Conservation (phyloP, 2,888 invertebrate species). For the Protonemura montana region DNA sequence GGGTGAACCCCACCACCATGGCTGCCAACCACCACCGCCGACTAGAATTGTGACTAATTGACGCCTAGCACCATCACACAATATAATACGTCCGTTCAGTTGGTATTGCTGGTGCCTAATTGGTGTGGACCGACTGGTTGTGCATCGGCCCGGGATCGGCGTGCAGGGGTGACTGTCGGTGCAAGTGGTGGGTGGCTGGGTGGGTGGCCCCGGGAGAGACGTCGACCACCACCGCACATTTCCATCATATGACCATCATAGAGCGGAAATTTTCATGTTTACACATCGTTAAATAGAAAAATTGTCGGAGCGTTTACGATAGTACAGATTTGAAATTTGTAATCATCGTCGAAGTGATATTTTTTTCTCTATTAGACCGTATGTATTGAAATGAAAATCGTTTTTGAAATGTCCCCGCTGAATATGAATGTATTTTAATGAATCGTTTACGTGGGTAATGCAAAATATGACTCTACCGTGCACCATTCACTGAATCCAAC, state of each 20-base stretch:
- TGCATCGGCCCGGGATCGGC: not conserved
- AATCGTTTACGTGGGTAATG: not conserved
- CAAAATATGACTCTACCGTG: not conserved
- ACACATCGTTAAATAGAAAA: slow-evolving; percentile 28
- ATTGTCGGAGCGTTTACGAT: not conserved
- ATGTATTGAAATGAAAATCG: not conserved
- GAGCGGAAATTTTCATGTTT: slow-evolving; percentile 30
- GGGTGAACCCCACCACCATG: not conserved
- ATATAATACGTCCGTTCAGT: not conserved
- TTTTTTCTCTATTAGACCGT: not conserved
- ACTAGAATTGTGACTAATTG: slow-evolving; percentile 37
- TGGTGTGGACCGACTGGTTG: not conserved
- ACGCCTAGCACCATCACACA: slow-evolving; percentile 12
- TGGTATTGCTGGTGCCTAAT: not conserved
- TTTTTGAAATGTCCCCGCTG: not conserved
- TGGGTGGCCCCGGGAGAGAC: not conserved
- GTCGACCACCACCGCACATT: not conserved
- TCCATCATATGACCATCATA: not conserved
- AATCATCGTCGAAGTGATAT: not conserved
- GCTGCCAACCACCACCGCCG: not conserved
- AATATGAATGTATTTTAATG: not conserved
- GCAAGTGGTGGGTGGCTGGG: not conserved
- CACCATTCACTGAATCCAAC: not conserved
- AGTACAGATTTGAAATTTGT: not conserved
- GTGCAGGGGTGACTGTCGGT: not conserved